Base-by-base conservation (phyloP, 2,888 invertebrate species). In the Drosophila ezoana region DNA sequence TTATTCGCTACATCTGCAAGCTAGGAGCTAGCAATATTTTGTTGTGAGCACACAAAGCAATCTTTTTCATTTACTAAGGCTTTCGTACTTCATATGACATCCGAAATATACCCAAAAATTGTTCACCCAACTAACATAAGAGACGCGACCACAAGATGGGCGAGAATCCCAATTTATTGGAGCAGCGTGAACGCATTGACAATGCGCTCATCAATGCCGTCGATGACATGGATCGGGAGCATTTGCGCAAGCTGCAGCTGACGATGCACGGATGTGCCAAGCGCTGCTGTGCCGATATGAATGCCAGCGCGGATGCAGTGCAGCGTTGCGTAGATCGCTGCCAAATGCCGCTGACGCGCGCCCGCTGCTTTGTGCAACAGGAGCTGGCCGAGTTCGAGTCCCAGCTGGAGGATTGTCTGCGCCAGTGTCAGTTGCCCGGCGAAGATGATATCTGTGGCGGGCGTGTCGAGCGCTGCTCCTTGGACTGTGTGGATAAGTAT, bases 181-280 rank as follows among this genome's bases (percentile, higher is more conserved):
- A 94, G 93, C 96, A 95, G 91, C 95, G 94, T 84, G 95, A 94
- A 87, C 94, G 96, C 72, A 94, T 97, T 18, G 96, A 97, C 91
- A 95, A 95, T 85, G 95, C 96, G 89, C 95, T 97, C 93, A 95
- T 95, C 11, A 95, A 94, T 85, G 93, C 97, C 87, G 94, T 97
- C n/a, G 95, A 96, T 90, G 96, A 96, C 74, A 91, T 98, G 73
- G 97, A 98, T 90, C 94, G 93, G 79, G 94, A 94, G 61, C 94
- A 95, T 93, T 93, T 97, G 72, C 93, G 98, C 57, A 96, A 95
- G 93, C 95, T 98, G 95, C 97, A 98, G 95, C 96, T 97, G 62
- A 94, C 95, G 66, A 97, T 97, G 97, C 97, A 97, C 90, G 93
- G 95, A 72, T 98, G 98, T 93, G 96, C 97, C 0, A 96, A 96